Evolutionary conservation across 2,797 vertebrate genomes (phyloP), one percentile per base, ranked within the genome.

Genomic region (Dicrostonyx torquatus): DNA sequence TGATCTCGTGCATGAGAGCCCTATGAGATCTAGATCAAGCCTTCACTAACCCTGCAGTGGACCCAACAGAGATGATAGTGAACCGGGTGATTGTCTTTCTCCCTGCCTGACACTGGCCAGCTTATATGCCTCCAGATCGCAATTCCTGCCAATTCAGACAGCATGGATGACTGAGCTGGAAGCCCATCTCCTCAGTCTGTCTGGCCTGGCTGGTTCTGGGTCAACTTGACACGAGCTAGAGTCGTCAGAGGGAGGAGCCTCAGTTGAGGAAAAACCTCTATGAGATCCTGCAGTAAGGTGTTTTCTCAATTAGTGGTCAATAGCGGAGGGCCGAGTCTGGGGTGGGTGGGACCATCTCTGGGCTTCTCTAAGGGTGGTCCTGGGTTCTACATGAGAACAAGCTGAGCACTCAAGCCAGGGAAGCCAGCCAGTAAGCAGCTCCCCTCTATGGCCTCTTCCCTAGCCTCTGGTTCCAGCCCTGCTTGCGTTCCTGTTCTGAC

Each of bases 1-100:
- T 72, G 37, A 82, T 60, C 11, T 72, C 48, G 83, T 72, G 14
- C 22, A n/a, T n/a, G 3, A n/a, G 17, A 92, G 72, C n/a, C 87
- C 22, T 45, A 62, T 58, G 72, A 94, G 68, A 96, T 86, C 70
- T 79, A 80, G 24, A 70, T 89, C 34, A 90, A 92, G 70, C 82
- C 48, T 91, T 93, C 45, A 60, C 17, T 66, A 84, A 86, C 3
- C 4, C 85, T 85, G 17, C 37, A 83, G 31, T 37, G 34, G 17
- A 40, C 77, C 17, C 2, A 14, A 43, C 50, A 78, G 60, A 64
- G 24, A 6, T 37, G 60, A 66, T 22, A 77, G 64, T 89, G 20
- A 75, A 4, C 2, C 85, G 40, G 80, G 15, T 75, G 66, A 64
- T 72, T 83, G 55, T 29, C 66, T 34, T 22, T 34, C 84, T 64